phyloP scores from a whole-genome alignment of 2,888 invertebrate species.

The Choristoneura rosaceana region DNA sequence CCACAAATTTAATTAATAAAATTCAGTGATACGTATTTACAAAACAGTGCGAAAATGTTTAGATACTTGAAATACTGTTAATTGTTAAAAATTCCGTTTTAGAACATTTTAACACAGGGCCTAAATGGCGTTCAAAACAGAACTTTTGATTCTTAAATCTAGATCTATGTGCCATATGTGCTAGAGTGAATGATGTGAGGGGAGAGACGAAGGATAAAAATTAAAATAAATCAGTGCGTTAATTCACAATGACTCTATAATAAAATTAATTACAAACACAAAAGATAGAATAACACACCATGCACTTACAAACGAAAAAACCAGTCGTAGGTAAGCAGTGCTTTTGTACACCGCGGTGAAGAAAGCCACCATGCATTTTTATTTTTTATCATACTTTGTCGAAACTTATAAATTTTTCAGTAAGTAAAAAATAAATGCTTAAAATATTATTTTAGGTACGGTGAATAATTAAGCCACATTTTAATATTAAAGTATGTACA shows the following conservation, averaged over 20 bases:
- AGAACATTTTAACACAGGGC: constrained; percentile 27
- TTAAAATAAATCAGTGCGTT: constrained; percentile 83
- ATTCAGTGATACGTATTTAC: constrained; percentile 29
- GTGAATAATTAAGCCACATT: neutral
- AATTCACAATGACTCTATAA: constrained; percentile 81
- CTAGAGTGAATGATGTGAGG: constrained; percentile 67
- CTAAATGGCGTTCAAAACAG: constrained; percentile 45
- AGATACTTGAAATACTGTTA: constrained; percentile 23
- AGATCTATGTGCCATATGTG: constrained; percentile 54
- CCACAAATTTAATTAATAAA: constrained; percentile 29
- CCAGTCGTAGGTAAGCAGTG: constrained; percentile 79
- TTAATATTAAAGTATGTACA: constrained; percentile 14
- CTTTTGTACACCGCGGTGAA: constrained; percentile 78
- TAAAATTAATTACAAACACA: constrained; percentile 82
- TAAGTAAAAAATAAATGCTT: constrained; percentile 11
- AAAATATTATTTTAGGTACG: constrained; percentile 22
- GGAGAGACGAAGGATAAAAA: constrained; percentile 71
- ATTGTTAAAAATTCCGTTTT: constrained; percentile 35
- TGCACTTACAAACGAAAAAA: constrained; percentile 81
- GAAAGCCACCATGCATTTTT: constrained; percentile 72
- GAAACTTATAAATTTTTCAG: constrained; percentile 14
- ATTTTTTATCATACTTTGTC: constrained; percentile 33
- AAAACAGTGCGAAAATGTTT: constrained; percentile 19
- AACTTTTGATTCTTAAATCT: constrained; percentile 50
- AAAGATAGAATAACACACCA: constrained; percentile 80